Conservation (phyloP, 1,140 invertebrate genomes). For the Drosophila grimshawi region DNA sequence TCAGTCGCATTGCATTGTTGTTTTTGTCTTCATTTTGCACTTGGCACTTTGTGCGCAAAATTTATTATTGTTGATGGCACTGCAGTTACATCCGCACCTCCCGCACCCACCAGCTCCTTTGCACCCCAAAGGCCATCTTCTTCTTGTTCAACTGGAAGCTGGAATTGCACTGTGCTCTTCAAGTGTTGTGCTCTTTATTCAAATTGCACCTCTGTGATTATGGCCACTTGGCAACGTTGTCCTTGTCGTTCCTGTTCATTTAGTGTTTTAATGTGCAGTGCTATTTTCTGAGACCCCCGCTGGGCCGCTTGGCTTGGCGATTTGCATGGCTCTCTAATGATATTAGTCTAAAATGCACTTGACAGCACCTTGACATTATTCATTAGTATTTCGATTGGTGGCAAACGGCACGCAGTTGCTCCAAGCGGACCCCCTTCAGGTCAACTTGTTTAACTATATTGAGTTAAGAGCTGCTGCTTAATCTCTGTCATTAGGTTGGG, state of each 20-base stretch:
- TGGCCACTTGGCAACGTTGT: slow-evolving; percentile 67
- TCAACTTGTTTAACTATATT: background rate
- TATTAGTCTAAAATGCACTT: slow-evolving; percentile 69
- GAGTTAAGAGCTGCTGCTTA: slow-evolving; percentile 15
- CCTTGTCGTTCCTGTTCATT: slow-evolving; percentile 46
- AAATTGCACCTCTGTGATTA: slow-evolving; percentile 81
- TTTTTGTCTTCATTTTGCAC: slow-evolving; percentile 63
- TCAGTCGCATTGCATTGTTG: slow-evolving; percentile 32
- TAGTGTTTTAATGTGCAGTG: slow-evolving; percentile 59
- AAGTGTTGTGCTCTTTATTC: slow-evolving; percentile 37
- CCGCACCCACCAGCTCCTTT: background rate
- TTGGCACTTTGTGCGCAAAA: slow-evolving; percentile 70
- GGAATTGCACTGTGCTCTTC: slow-evolving; percentile 10
- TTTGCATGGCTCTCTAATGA: slow-evolving; percentile 56
- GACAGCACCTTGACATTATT: slow-evolving; percentile 80
- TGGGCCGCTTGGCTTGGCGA: slow-evolving; percentile 6
- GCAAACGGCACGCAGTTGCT: slow-evolving; percentile 26
- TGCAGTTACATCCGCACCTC: slow-evolving; percentile 14
- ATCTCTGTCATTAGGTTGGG: slow-evolving; percentile 30
- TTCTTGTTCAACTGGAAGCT: background rate
- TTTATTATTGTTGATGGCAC: slow-evolving; percentile 70
- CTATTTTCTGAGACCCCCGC: background rate
- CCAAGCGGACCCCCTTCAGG: background rate
- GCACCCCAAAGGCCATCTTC: background rate
- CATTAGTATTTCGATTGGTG: slow-evolving; percentile 57